These are phyloP conservation scores for Theropithecus gelada DNA, from an alignment of 2,113 vertebrate species.

Conservation along the genomic window DNA sequence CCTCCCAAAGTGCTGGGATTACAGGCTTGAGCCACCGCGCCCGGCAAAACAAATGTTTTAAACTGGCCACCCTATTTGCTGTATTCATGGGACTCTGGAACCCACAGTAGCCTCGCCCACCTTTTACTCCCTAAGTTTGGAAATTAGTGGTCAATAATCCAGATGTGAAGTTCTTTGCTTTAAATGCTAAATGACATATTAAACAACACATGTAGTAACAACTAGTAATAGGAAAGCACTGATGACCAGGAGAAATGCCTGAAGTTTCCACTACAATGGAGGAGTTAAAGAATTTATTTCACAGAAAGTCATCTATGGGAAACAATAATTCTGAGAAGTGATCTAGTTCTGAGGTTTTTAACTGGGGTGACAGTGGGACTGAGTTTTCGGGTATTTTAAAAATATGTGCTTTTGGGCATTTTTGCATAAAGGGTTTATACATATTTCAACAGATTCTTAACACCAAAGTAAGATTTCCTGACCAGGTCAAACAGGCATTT, in stretches of 20 bases:
- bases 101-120: not conserved
- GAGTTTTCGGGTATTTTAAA: not conserved
- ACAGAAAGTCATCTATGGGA: not conserved
- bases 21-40: no score
- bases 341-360: not conserved
- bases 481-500: not conserved
- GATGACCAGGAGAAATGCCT: not conserved
- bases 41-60: not conserved
- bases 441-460: not conserved
- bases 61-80: not conserved
- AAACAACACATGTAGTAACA: not conserved
- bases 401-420: not conserved
- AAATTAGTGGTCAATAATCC: not conserved
- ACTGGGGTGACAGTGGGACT: not conserved
- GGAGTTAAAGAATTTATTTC: not conserved
- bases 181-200: not conserved
- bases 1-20: no score
- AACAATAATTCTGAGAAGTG: not conserved
- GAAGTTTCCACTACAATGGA: not conserved
- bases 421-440: not conserved
- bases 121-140: not conserved
- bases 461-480: slow-evolving; percentile 27
- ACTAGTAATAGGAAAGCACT: not conserved
- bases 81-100: no score
- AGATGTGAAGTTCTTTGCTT: not conserved